A percentile compares a stretch with the other conserved stretches of the same genome.
These are phyloP conservation scores for Sorex fumeus DNA, from an alignment of 2,113 vertebrate species.

Conservation along the genomic window DNA sequence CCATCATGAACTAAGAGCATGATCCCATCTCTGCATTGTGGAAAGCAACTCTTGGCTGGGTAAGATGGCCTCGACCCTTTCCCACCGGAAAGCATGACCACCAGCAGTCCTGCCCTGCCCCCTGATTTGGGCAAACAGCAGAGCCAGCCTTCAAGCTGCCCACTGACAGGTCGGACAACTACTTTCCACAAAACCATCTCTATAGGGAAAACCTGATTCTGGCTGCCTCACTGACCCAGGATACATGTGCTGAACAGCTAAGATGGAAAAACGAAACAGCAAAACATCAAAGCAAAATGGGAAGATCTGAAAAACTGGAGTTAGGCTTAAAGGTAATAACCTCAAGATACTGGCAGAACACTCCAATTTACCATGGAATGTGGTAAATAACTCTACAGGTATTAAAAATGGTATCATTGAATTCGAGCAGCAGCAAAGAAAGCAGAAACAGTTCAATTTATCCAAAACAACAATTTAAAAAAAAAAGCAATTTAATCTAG, in stretches of 20 bases:
- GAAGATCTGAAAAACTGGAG: not conserved
- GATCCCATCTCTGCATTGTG: too few species aligned
- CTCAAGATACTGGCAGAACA: not conserved
- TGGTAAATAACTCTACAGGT: too few species aligned
- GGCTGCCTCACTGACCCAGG: not conserved
- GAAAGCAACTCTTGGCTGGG: too few species aligned
- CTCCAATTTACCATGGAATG: too few species aligned
- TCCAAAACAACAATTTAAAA: conserved; percentile 9
- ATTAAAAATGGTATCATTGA: too few species aligned
- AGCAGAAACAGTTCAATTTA: not conserved
- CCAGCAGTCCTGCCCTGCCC: too few species aligned
- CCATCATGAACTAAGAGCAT: too few species aligned
- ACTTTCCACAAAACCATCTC: not conserved
- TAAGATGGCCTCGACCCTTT: too few species aligned
- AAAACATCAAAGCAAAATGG: not conserved
- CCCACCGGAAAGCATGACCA: too few species aligned
- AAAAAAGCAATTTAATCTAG: not conserved
- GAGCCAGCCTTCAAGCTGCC: too few species aligned
- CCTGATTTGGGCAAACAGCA: too few species aligned
- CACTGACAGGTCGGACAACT: not conserved
- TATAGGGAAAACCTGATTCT: not conserved
- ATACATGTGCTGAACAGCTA: not conserved
- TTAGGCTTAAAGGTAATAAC: not conserved
- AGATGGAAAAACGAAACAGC: not conserved
- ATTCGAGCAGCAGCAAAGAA: not conserved